Base-by-base conservation (phyloP, 2,113 vertebrate genomes). In the Protomyctophum bolini region DNA sequence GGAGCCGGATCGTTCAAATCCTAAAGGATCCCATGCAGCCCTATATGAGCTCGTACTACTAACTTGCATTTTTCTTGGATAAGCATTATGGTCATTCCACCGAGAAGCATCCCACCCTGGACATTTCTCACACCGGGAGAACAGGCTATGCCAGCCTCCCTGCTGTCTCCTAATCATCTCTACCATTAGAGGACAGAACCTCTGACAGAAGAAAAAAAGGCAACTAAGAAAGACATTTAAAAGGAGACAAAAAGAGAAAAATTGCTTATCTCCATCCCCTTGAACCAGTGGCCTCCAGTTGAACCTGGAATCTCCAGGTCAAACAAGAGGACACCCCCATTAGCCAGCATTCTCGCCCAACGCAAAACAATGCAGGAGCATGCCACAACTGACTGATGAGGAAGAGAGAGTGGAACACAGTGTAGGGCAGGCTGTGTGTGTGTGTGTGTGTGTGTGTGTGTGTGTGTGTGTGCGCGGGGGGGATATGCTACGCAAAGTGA, bases 331-430 rank as follows among this genome's bases (percentile, higher is more conserved):
- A 88, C 86, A 78, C 77, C 76, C 81, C 87, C 79, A 74, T 80
- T 74, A 66, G 81, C 56, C 76, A 10, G 62, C 65, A 65, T 71
- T 45, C 75, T 81, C 73, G 73, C 60, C 75, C 74, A 33, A 73
- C 49, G 11, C 75, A 47, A 81, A 83, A 90, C 84, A 87, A 90
- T 87, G 77, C 77, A 54, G 81, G 74, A 85, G 86, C 77, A 81
- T 64, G 89, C 82, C 86, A 86, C 86, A 12, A 65, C 83, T 89
- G 83, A 88, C 82, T 73, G 87, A 91, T 88, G 87, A 85, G 83
- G 47, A 21, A 28, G 14, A 60, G 45, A 9, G 11, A 57, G 51
- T 57, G 79, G 67, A 73, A 83, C 68, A 49, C 70, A 65, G 79
- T 79, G 10, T 57, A 72, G 21, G 21, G 21, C 21, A 21, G 21